phyloP scores from a whole-genome alignment of 1,140 invertebrate genomes.

The Sesamia nonagrioides region DNA sequence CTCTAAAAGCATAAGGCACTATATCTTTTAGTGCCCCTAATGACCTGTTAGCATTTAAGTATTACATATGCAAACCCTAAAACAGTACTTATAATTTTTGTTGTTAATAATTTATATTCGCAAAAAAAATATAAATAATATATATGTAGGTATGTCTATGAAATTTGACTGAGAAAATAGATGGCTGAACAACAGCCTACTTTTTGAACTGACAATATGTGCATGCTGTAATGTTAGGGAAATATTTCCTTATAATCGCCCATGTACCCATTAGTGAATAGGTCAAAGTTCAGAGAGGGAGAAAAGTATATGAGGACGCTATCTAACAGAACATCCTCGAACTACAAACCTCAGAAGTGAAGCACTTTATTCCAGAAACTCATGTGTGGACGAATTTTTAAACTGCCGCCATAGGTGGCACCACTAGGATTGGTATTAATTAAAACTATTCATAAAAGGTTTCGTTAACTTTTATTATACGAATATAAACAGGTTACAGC shows the following conservation, averaged over 20 bases:
- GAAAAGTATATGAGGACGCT: background rate
- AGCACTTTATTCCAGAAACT: background rate
- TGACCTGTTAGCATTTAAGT: background rate
- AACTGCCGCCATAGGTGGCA: background rate
- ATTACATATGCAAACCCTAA: background rate
- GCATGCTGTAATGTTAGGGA: background rate
- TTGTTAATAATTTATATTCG: too few species aligned
- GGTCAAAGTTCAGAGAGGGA: background rate
- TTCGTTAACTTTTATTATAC: conserved; percentile 74
- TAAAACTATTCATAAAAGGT: conserved; percentile 47
- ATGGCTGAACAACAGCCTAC: too few species aligned
- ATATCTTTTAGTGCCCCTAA: too few species aligned
- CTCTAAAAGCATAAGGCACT: background rate
- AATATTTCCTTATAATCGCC: background rate
- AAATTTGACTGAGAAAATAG: too few species aligned
- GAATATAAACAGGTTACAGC: conserved; percentile 75
- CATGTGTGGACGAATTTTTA: background rate
- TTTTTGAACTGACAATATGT: background rate
- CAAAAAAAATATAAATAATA: too few species aligned
- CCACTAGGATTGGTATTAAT: conserved; percentile 1
- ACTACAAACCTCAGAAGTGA: background rate
- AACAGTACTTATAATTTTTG: background rate
- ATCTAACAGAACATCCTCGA: background rate
- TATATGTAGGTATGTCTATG: too few species aligned
- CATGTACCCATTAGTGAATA: background rate